These are phyloP conservation scores for Mus spicilegus DNA, from an alignment of 2,113 vertebrate species.

Conservation along the genomic window DNA sequence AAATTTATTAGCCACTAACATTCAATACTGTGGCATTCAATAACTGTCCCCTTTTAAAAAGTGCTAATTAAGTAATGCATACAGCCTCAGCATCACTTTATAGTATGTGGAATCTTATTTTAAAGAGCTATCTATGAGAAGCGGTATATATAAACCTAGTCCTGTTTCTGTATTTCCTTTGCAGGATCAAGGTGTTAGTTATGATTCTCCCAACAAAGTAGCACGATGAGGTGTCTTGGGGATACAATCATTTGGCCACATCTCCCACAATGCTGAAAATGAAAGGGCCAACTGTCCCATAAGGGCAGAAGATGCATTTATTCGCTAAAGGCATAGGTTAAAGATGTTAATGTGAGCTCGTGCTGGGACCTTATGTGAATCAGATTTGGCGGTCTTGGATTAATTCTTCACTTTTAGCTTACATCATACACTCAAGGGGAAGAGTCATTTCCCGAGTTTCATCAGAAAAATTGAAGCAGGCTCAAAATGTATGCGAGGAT, in stretches of 20 bases:
- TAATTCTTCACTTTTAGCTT: slow-evolving; percentile 65
- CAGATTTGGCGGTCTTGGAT: slow-evolving; percentile 33
- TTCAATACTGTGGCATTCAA: slow-evolving; percentile 65
- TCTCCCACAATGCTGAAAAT: slow-evolving; percentile 17
- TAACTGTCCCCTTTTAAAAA: slow-evolving; percentile 69
- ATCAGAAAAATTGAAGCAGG: slow-evolving; percentile 54
- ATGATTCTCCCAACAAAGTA: slow-evolving; percentile 69
- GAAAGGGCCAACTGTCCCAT: slow-evolving; percentile 48
- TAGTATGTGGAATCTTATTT: slow-evolving; percentile 71
- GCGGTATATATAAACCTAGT: slow-evolving; percentile 77
- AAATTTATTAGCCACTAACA: slow-evolving; percentile 82
- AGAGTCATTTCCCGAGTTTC: slow-evolving; percentile 70
- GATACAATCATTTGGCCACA: slow-evolving; percentile 54
- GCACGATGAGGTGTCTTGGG: slow-evolving; percentile 58
- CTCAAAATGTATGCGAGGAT: slow-evolving; percentile 70
- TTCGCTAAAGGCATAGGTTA: slow-evolving; percentile 68
- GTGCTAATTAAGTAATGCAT: slow-evolving; percentile 79
- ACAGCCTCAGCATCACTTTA: slow-evolving; percentile 66
- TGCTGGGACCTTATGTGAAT: slow-evolving; percentile 70
- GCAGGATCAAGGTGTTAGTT: slow-evolving; percentile 63
- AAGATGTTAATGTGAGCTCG: slow-evolving; percentile 73
- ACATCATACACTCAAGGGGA: slow-evolving; percentile 24
- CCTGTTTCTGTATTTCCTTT: slow-evolving; percentile 66
- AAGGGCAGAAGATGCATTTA: slow-evolving; percentile 29
- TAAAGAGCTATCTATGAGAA: slow-evolving; percentile 69